These are phyloP conservation scores for Glaucopsyche alexis DNA, from an alignment of 2,888 invertebrate genomes.

Conservation along the genomic window DNA sequence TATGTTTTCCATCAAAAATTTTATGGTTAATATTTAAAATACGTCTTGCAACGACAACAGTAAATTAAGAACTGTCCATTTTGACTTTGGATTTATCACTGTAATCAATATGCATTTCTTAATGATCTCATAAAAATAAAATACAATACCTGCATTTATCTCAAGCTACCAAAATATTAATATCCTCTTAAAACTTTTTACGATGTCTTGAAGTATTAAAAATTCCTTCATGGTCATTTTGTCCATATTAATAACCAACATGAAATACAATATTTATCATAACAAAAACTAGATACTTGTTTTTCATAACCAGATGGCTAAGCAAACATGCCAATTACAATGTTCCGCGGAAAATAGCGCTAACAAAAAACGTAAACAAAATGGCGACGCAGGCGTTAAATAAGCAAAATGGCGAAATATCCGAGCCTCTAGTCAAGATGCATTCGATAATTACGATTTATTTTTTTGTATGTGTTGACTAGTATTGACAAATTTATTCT, in stretches of 20 bases:
- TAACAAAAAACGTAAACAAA: no score
- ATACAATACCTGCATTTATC: neutral
- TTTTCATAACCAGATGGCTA: no score
- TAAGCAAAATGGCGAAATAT: no score
- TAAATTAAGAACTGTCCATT: neutral
- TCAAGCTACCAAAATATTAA: slow-evolving; percentile 1
- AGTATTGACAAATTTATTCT: no score
- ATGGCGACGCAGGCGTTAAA: no score
- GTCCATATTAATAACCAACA: neutral
- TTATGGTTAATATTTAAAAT: neutral
- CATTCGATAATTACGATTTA: no score
- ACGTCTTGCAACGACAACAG: neutral
- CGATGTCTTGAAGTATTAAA: neutral
- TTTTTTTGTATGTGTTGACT: no score
- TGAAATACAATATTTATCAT: neutral
- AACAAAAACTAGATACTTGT: no score
- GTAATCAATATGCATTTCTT: neutral
- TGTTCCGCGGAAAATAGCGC: no score
- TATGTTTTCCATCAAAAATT: neutral
- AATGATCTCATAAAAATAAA: neutral
- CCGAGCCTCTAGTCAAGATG: no score
- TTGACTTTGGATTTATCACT: neutral
- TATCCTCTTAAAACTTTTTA: slow-evolving; percentile 5
- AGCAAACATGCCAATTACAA: no score
- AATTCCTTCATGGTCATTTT: neutral